Evolutionary conservation across 2,113 vertebrate genomes (phyloP).

Genomic region (Microcebus jonahi): DNA sequence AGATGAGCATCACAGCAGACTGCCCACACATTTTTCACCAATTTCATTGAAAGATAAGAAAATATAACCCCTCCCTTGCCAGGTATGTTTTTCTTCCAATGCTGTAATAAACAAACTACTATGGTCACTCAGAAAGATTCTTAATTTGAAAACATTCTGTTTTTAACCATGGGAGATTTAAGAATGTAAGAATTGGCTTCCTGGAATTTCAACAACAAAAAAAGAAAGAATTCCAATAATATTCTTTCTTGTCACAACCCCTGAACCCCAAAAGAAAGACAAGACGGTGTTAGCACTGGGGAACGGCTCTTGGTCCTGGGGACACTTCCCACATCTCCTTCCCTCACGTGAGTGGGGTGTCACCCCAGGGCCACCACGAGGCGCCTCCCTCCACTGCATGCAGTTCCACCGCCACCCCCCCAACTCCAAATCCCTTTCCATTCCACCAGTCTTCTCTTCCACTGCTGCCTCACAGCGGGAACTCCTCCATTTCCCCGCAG

Average conservation of each 20-base stretch:
- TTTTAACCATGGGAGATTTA: neutral
- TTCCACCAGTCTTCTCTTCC: neutral
- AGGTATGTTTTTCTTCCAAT: neutral
- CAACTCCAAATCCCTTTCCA: neutral
- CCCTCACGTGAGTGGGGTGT: neutral
- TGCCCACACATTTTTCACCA: neutral
- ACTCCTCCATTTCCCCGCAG: neutral
- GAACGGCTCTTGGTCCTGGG: neutral
- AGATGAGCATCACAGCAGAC: neutral
- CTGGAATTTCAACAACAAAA: neutral
- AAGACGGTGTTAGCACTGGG: neutral
- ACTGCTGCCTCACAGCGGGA: neutral
- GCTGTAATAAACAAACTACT: neutral
- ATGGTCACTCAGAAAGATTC: neutral
- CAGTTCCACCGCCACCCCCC: too few species aligned
- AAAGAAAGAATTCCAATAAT: neutral
- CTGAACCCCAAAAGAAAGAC: neutral
- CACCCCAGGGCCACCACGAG: neutral
- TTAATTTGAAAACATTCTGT: neutral
- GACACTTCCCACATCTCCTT: neutral
- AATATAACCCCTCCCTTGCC: neutral
- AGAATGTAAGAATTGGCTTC: neutral
- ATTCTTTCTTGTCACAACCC: neutral
- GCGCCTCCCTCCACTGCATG: neutral
- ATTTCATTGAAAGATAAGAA: conserved; percentile 48